Conservation (phyloP, 1,140 invertebrate species). For the Tetragonula clypearis region DNA sequence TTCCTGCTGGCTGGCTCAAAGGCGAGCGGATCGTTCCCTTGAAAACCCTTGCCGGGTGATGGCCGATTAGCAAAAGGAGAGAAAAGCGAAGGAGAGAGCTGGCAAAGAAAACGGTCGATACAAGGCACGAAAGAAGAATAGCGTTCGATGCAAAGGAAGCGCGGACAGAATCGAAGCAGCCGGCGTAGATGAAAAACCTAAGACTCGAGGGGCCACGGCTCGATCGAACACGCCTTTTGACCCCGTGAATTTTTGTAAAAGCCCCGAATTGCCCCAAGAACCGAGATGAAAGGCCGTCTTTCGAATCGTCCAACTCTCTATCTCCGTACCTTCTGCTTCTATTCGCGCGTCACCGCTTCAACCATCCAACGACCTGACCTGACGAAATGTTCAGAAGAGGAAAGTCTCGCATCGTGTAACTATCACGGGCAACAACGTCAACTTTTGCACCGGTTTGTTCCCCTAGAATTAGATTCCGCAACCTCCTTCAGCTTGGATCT, state of each 20-base stretch:
- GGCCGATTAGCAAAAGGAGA: conserved; percentile 20
- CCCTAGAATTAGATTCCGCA: background rate
- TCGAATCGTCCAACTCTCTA: conserved; percentile 17
- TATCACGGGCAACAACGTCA: background rate
- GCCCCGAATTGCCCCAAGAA: conserved; percentile 25
- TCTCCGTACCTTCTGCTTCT: background rate
- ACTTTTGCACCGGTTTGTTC: background rate
- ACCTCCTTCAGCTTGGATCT: background rate
- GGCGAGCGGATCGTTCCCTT: background rate
- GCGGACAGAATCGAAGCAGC: background rate
- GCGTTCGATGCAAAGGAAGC: conserved; percentile 28
- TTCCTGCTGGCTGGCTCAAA: background rate
- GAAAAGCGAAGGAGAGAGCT: background rate
- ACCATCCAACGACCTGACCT: background rate
- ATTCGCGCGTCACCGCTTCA: background rate
- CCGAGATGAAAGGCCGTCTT: conserved; percentile 24
- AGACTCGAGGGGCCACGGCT: background rate
- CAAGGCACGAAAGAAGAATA: background rate
- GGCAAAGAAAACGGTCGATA: conserved; percentile 1
- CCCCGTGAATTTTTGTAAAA: conserved; percentile 40
- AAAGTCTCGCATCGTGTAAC: background rate
- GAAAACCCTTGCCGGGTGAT: too few species aligned
- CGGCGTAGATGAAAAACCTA: conserved; percentile 11
- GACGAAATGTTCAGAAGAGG: background rate
- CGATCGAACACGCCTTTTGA: conserved; percentile 13